A percentile compares a stretch with the other conserved stretches of the same genome.
Evolutionary conservation across 2,797 vertebrate species (phyloP).

Genomic region (Scolopax bukidnonensis): DNA sequence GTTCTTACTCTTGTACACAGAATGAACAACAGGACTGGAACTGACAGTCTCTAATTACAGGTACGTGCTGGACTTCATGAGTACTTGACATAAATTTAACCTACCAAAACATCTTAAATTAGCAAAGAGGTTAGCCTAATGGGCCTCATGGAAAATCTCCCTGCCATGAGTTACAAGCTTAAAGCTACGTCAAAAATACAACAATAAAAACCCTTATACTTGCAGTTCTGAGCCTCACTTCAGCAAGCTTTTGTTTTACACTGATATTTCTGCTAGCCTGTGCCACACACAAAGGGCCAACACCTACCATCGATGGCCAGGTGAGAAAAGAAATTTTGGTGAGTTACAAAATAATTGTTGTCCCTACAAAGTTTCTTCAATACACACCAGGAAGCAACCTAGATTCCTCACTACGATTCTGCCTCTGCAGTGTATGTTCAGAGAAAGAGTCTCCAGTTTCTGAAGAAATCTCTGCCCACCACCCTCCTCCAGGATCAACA

Average conservation of each 20-base stretch:
- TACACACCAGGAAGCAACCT: background rate
- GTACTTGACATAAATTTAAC: background rate
- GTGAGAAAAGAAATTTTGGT: background rate
- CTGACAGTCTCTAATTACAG: background rate
- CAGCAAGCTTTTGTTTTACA: background rate
- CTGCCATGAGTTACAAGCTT: background rate
- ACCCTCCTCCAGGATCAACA: constrained; percentile 3
- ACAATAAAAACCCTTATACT: background rate
- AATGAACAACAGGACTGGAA: background rate
- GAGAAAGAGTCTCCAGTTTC: background rate
- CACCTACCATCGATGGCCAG: background rate
- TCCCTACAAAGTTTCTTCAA: background rate
- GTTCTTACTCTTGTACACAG: background rate
- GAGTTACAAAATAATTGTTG: background rate
- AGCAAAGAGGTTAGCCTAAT: background rate
- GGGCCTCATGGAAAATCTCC: background rate
- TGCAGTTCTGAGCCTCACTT: background rate
- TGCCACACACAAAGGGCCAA: background rate
- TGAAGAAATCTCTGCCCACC: constrained; percentile 7
- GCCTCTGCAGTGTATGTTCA: background rate
- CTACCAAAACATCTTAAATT: background rate
- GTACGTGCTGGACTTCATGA: background rate
- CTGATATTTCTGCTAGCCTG: background rate
- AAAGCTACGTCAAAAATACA: background rate
- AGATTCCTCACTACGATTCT: background rate